Percentiles rank a stretch among this genome's conserved stretches.
Conservation (phyloP, 2,888 invertebrate species). For the Polietes domitor region DNA sequence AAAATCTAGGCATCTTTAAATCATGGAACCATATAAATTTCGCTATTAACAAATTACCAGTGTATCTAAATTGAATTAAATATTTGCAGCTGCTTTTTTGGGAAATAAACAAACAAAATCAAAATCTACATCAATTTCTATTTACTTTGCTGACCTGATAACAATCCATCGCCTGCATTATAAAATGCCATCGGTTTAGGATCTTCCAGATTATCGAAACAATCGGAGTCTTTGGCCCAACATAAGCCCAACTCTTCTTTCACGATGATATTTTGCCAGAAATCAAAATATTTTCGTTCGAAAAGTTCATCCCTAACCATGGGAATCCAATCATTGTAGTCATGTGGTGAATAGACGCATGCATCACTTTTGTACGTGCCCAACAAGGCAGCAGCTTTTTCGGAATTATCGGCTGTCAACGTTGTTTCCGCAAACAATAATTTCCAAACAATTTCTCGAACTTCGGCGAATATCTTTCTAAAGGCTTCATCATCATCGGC, state of each 20-base stretch:
- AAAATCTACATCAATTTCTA: no score
- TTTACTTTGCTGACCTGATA: no score
- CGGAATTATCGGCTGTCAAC: constrained; percentile 32
- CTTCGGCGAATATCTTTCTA: constrained; percentile 49
- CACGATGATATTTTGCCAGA: constrained; percentile 77
- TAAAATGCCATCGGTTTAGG: constrained; percentile 73
- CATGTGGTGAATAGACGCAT: constrained; percentile 73
- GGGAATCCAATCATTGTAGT: constrained; percentile 78
- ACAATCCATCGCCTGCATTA: constrained; percentile 66
- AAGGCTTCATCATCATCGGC: constrained; percentile 69
- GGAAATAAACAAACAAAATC: no score
- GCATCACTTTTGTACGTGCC: constrained; percentile 79
- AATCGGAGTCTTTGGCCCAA: constrained; percentile 76
- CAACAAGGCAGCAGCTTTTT: constrained; percentile 72
- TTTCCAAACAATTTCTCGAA: constrained; percentile 66
- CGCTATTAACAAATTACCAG: no score
- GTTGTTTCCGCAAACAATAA: constrained; percentile 65
- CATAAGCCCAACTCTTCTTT: constrained; percentile 75
- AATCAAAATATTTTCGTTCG: constrained; percentile 71
- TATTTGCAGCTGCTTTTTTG: no score
- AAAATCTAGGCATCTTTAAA: no score
- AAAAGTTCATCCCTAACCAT: constrained; percentile 75
- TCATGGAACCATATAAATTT: no score
- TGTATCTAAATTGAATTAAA: no score
- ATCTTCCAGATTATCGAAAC: constrained; percentile 73